These are phyloP conservation scores for Pangasius macronema DNA, from an alignment of 2,797 vertebrate species.

Conservation along the genomic window DNA sequence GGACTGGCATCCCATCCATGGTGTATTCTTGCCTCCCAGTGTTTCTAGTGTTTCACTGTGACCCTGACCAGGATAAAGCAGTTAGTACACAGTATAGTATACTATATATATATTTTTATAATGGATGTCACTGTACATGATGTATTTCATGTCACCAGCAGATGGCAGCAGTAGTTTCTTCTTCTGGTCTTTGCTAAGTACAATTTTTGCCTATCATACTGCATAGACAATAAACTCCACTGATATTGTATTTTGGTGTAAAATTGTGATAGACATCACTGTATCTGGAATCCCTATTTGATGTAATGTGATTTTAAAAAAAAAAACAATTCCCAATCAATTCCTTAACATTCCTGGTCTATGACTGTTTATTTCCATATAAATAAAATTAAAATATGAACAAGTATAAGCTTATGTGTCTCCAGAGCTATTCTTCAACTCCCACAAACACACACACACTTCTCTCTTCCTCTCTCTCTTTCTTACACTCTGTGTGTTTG, in stretches of 20 bases:
- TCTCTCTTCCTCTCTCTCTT: background rate
- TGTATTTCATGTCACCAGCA: conserved; percentile 1
- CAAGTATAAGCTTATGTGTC: background rate
- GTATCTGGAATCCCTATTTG: background rate
- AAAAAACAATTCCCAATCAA: background rate
- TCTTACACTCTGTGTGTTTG: background rate
- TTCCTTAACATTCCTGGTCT: background rate
- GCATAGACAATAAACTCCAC: background rate
- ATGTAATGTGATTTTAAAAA: background rate
- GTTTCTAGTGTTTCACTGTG: too few species aligned
- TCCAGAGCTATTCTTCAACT: too few species aligned
- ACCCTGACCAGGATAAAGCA: background rate
- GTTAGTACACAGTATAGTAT: too few species aligned
- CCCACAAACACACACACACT: too few species aligned
- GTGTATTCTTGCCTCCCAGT: background rate
- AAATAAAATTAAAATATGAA: background rate
- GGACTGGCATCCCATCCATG: background rate
- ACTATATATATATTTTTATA: background rate
- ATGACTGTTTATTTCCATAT: background rate
- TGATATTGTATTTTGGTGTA: background rate
- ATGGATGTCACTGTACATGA: background rate
- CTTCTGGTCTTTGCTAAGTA: background rate
- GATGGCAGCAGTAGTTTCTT: conserved; percentile 8
- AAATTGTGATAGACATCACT: background rate
- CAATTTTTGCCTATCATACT: background rate